Percentiles rank a stretch among this genome's conserved stretches.
phyloP scores from a whole-genome alignment of 1,140 invertebrate species.

The Drosophila sucinea region DNA sequence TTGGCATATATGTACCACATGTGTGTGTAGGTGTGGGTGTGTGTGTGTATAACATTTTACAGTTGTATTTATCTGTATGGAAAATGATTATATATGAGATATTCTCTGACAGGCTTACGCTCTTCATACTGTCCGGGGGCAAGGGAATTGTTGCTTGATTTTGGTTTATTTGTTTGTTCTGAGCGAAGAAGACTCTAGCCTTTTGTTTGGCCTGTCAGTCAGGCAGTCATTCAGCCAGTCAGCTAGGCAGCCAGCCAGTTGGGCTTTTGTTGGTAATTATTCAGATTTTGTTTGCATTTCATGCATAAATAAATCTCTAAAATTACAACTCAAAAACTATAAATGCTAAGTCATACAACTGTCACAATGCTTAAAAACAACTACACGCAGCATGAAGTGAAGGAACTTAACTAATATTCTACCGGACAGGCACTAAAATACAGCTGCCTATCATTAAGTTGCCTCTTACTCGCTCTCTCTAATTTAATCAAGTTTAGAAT shows the following conservation, averaged over 20 bases:
- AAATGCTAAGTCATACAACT: conserved; percentile 45
- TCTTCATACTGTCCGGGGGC: neutral
- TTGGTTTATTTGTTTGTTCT: conserved; percentile 8
- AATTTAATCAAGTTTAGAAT: conserved; percentile 55
- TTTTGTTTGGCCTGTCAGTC: conserved; percentile 42
- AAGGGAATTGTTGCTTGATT: conserved; percentile 6
- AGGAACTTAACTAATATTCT: conserved; percentile 15
- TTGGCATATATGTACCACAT: neutral
- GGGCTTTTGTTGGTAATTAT: conserved; percentile 53
- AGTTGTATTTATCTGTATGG: conserved; percentile 22
- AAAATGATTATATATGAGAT: conserved; percentile 10
- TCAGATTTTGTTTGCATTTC: conserved; percentile 55
- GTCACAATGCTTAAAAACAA: conserved; percentile 20
- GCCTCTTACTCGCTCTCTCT: conserved; percentile 1
- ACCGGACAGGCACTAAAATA: conserved; percentile 43
- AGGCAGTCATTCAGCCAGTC: conserved; percentile 23
- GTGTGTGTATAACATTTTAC: conserved; percentile 7
- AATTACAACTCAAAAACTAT: conserved; percentile 45
- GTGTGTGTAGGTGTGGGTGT: neutral
- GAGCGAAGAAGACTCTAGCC: neutral
- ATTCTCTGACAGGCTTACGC: conserved; percentile 10
- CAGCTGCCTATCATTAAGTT: conserved; percentile 56
- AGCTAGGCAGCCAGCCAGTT: neutral
- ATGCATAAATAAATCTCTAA: conserved; percentile 51
- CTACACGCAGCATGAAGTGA: conserved; percentile 14